Base-by-base conservation (phyloP, 2,797 vertebrate genomes). In the Oreonectes daqikongensis region DNA sequence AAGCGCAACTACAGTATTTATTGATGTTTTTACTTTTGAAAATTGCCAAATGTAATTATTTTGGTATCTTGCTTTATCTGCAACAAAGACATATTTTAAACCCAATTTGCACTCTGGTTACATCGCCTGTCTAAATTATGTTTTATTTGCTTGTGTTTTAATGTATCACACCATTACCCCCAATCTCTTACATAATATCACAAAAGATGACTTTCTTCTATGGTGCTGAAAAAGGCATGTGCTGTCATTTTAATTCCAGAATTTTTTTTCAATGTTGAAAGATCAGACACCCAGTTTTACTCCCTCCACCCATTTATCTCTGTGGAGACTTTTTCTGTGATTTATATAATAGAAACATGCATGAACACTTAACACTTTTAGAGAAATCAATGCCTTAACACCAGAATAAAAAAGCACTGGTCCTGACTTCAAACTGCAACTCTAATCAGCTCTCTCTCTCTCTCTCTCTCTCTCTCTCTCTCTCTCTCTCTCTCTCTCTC, bases 391-490 rank as follows among this genome's bases (percentile, higher is more conserved):
- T 69, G 48, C 6, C 63, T 44, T 63, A 44, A 72, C 12, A 65
- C 75, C 52, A 53, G 46, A 67, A 77, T 44, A 59, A 68, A 77
- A 26, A 4, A 59, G 57, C 59, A 40, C 64, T 74, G 53, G 69
- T 71, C 42, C 46, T 57, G 66, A 79, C 53, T 77, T 84, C 77
- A 84, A 79, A 81, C 77, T n/a, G 38, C 8, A 10, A 40, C 28
- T 30, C 28, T 2, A 30, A 2, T 4, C 28, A 2, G 28, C 28
- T 30, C 28, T 30, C 28, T 30, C 28, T 30, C 28, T 38, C n/a
- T n/a, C n/a, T n/a, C n/a, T n/a, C n/a, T n/a, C n/a, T n/a, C n/a
- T n/a, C n/a, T n/a, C n/a, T n/a, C n/a, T n/a, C n/a, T n/a, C n/a
- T n/a, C n/a, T n/a, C n/a, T n/a, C n/a, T n/a, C n/a, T n/a, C n/a